Base-by-base conservation (phyloP, 2,113 vertebrate genomes). In the Gasterosteus aculeatus region DNA sequence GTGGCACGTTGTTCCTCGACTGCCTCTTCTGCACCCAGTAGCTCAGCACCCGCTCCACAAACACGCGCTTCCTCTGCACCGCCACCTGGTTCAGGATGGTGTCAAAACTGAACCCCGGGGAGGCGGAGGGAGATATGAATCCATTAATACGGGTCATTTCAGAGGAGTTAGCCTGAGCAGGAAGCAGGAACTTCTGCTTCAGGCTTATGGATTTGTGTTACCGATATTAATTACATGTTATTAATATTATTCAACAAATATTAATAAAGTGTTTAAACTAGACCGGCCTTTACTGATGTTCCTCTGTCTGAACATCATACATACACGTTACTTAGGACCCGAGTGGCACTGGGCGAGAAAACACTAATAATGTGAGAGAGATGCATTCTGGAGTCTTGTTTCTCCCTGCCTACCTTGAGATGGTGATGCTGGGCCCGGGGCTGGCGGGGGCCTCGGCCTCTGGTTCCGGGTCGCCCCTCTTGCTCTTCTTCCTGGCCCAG, bases 1-100 rank as follows among this genome's bases (percentile, higher is more conserved):
- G 93, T 1, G 97, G 97, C 14, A 97, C 97, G 9, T 97, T 97
- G 39, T 99, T 99, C 79, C 98, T 95, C 1, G 97, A 98, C 86
- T 97, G 96, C 68, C 98, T 94, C 87, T 99, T 99, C 80, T 98
- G 95, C 63, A 96, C 92, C 98, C 98, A 99, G 93, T 98, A 99
- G 93, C 96, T 97, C 87, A 98, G 94, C 9, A 97, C 95, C 26
- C 95, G 93, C 92, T 99, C 97, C 8, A 99, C 96, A 78, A 99
- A 99, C 63, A 91, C 92, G 72, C 96, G 97, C 94, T 99, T 99
- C 92, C 95, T 96, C 87, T 97, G 97, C 64, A 99, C 95, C 59
- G 97, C 95, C 84, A 99, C 97, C 93, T 99, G 97, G 91, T 97
- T 97, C 87, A 98, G 95, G 86, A 99, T 99, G 88, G 95, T 96